Conservation (phyloP, 1,140 invertebrate genomes). For the Melanaphis sacchari region DNA sequence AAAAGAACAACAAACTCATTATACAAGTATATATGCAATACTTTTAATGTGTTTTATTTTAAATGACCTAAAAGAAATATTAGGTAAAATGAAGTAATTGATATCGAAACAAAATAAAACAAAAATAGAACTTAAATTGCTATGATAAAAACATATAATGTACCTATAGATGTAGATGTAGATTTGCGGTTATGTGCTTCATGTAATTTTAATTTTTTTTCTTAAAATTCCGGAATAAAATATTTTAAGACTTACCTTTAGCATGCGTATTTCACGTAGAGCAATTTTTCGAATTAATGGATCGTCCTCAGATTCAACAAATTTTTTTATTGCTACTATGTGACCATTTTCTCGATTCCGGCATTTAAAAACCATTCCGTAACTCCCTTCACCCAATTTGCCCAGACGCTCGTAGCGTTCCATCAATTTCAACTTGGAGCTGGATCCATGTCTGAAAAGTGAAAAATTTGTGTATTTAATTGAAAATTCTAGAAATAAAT, state of each 20-base stretch:
- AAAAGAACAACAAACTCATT: too few species aligned
- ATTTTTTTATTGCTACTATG: slow-evolving; percentile 98
- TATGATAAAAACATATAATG: too few species aligned
- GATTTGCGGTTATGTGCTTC: background rate
- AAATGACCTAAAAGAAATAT: too few species aligned
- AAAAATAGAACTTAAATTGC: too few species aligned
- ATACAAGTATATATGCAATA: too few species aligned
- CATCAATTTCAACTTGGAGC: slow-evolving; percentile 88
- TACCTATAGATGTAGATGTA: background rate
- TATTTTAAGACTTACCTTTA: slow-evolving; percentile 78
- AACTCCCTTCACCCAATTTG: slow-evolving; percentile 97
- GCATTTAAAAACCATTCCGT: slow-evolving; percentile 98
- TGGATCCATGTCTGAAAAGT: slow-evolving; percentile 67
- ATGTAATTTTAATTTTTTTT: background rate
- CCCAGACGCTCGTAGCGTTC: slow-evolving; percentile 97
- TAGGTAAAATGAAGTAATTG: too few species aligned
- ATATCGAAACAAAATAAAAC: too few species aligned
- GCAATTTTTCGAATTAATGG: slow-evolving; percentile 98
- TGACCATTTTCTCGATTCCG: slow-evolving; percentile 94
- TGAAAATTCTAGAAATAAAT: background rate
- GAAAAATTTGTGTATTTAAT: background rate
- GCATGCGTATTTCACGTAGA: slow-evolving; percentile 93
- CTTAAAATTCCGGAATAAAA: too few species aligned
- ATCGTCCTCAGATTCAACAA: slow-evolving; percentile 98
- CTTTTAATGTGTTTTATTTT: too few species aligned